Conservation (phyloP, 2,888 invertebrate genomes). For the Idaea dimidiata region DNA sequence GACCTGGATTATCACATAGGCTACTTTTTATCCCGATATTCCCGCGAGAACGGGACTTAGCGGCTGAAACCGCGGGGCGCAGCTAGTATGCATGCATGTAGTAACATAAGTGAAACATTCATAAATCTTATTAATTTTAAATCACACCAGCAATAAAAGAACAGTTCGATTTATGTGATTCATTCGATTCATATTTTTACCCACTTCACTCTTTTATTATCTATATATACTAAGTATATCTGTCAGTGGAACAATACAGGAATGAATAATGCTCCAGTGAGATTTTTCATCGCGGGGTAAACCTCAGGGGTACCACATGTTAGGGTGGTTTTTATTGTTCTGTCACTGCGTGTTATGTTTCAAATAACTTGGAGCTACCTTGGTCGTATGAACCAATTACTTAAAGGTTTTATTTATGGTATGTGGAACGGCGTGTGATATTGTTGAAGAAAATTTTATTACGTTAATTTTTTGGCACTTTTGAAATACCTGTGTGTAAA, state of each 20-base stretch:
- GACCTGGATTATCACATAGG: too few species aligned
- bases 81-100: too few species aligned
- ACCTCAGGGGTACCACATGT: conserved; percentile 7
- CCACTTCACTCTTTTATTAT: conserved; percentile 19
- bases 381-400: not conserved
- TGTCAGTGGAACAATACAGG: conserved; percentile 31
- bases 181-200: conserved; percentile 14
- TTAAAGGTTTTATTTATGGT: not conserved
- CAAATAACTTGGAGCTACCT: conserved; percentile 4
- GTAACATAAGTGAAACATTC: too few species aligned
- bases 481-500: conserved; percentile 5
- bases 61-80: too few species aligned
- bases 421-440: not conserved
- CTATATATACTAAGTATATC: conserved; percentile 23
- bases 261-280: conserved; percentile 28
- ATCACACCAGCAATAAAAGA: not conserved
- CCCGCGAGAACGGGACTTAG: too few species aligned
- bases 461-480: conserved; percentile 2
- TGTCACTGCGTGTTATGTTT: conserved; percentile 20
- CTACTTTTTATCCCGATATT: too few species aligned
- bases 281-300: conserved; percentile 8
- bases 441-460: not conserved
- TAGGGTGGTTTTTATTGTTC: conserved; percentile 20
- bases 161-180: not conserved
- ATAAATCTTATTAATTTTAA: too few species aligned